These are phyloP conservation scores for Daphoenositta chrysoptera DNA, from an alignment of 2,113 vertebrate species.

Conservation along the genomic window DNA sequence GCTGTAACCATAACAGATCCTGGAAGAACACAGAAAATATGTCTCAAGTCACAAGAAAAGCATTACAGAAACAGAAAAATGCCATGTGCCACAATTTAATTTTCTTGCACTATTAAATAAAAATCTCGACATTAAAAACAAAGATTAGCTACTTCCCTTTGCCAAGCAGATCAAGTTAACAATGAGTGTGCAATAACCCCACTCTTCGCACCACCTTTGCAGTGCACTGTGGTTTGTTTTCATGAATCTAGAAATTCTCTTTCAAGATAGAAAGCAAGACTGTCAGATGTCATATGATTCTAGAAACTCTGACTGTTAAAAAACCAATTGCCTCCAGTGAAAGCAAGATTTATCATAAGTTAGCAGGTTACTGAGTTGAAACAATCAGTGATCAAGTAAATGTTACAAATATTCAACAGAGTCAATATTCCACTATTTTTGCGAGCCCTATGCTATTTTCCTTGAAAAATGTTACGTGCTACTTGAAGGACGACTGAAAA, in stretches of 20 bases:
- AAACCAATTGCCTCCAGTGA: neutral
- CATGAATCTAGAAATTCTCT: neutral
- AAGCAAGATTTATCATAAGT: neutral
- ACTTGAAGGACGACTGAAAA: neutral
- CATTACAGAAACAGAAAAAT: neutral
- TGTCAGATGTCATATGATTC: neutral
- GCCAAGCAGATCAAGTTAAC: neutral
- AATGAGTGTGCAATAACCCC: neutral
- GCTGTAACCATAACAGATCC: neutral
- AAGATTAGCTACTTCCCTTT: neutral
- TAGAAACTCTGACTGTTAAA: neutral
- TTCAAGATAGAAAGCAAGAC: neutral
- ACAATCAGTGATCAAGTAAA: neutral
- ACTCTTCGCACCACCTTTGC: neutral
- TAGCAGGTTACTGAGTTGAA: neutral
- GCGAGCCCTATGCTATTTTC: neutral
- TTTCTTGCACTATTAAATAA: neutral
- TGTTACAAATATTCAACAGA: neutral
- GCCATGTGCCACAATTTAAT: neutral
- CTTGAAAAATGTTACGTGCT: neutral
- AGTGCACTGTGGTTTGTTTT: neutral
- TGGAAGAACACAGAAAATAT: neutral
- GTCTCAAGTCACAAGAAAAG: neutral
- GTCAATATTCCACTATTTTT: neutral
- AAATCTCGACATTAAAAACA: neutral